Percentiles rank a stretch among this genome's conserved stretches.
phyloP scores from a whole-genome alignment of 2,113 vertebrate genomes.

The Microtus pennsylvanicus region DNA sequence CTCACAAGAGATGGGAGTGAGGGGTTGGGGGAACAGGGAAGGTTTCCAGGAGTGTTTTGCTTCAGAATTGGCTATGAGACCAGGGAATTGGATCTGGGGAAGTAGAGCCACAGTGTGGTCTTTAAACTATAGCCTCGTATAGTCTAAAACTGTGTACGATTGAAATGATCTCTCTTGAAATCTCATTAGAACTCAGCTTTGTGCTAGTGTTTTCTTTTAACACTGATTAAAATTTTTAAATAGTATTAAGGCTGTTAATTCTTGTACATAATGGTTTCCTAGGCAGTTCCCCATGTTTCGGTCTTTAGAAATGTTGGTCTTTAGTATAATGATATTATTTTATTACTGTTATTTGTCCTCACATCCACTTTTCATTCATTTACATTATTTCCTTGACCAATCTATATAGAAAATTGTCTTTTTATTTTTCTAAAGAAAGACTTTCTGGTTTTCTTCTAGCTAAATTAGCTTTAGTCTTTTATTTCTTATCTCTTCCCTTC shows the following conservation, averaged over 20 bases:
- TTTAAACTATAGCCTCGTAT: background rate
- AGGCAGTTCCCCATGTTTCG: background rate
- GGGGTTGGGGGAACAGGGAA: background rate
- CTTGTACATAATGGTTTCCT: background rate
- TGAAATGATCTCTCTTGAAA: background rate
- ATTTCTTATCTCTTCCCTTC: background rate
- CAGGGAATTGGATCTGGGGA: background rate
- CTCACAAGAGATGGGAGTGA: background rate
- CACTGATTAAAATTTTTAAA: background rate
- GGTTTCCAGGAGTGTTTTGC: background rate
- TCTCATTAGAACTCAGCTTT: background rate
- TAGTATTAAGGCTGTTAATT: background rate
- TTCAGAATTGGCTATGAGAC: background rate
- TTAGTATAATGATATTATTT: background rate
- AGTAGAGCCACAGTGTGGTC: background rate
- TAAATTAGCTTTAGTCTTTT: background rate
- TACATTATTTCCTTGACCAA: background rate
- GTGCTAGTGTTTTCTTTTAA: background rate
- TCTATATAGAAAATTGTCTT: background rate
- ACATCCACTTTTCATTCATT: background rate
- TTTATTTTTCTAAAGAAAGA: background rate
- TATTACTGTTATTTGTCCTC: slow-evolving; percentile 3
- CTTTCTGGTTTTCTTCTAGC: background rate
- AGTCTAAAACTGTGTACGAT: background rate
- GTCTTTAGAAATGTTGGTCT: background rate